phyloP scores from a whole-genome alignment of 2,797 vertebrate genomes.

The Pantherophis vulpinus region DNA sequence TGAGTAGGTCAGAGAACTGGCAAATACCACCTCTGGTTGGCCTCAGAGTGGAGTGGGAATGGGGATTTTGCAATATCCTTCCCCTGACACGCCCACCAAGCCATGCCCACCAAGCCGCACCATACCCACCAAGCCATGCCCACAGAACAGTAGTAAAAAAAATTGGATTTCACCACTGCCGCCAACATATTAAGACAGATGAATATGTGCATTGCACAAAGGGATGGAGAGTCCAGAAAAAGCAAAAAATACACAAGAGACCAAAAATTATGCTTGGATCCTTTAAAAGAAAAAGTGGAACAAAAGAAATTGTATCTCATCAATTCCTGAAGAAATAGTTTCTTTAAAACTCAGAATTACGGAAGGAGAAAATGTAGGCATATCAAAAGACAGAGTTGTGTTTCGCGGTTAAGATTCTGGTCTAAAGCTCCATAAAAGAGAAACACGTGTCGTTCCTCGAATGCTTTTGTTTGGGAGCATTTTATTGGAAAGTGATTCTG shows the following conservation, averaged over 20 bases:
- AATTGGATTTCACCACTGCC: too few relatives aligned
- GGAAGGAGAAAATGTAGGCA: not conserved
- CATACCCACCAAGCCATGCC: too few relatives aligned
- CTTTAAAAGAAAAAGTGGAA: not conserved
- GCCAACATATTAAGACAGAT: not conserved
- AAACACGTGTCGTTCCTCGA: not conserved
- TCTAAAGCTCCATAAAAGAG: not conserved
- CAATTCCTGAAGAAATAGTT: not conserved
- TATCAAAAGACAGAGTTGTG: too few relatives aligned
- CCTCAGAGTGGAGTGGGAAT: too few relatives aligned
- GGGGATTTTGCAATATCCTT: too few relatives aligned
- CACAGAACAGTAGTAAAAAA: too few relatives aligned
- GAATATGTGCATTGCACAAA: not conserved
- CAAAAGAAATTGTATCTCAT: not conserved
- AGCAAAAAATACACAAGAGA: too few relatives aligned
- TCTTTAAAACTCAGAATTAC: not conserved
- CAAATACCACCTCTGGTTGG: too few relatives aligned
- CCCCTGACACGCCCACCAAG: too few relatives aligned
- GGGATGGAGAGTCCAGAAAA: not conserved
- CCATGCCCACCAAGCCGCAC: too few relatives aligned
- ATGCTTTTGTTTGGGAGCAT: not conserved
- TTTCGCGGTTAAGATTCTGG: not conserved
- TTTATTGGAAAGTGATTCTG: not conserved
- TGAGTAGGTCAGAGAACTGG: too few relatives aligned
- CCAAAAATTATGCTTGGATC: not conserved